These are phyloP conservation scores for Odontamblyopus rebecca DNA, from an alignment of 2,797 vertebrate species.

Conservation along the genomic window DNA sequence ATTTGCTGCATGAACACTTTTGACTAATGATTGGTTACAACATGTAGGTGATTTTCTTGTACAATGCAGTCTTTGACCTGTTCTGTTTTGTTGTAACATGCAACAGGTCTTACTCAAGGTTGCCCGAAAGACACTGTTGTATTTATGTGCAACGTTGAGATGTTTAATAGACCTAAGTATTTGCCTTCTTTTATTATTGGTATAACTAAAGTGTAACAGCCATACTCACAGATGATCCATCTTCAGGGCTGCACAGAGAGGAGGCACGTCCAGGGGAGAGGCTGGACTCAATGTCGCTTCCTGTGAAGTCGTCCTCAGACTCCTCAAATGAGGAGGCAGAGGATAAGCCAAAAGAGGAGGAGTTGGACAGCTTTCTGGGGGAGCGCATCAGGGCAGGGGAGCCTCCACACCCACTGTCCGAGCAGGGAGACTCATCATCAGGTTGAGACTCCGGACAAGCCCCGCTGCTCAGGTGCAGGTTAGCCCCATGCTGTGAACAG, in stretches of 20 bases:
- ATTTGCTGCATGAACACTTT: background rate
- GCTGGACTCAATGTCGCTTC: conserved; percentile 80
- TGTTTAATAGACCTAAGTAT: background rate
- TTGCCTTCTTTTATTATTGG: background rate
- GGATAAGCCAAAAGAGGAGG: conserved; percentile 83
- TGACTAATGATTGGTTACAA: conserved; percentile 7
- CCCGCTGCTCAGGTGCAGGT: conserved; percentile 33
- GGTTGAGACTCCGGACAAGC: conserved; percentile 60
- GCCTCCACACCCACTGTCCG: conserved; percentile 84
- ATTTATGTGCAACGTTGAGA: background rate
- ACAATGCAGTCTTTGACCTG: background rate
- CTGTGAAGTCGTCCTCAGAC: conserved; percentile 86
- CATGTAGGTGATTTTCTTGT: background rate
- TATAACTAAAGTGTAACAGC: background rate
- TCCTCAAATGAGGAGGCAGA: conserved; percentile 91
- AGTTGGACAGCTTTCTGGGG: conserved; percentile 82
- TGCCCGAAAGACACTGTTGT: background rate
- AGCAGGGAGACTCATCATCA: conserved; percentile 80
- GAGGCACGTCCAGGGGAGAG: conserved; percentile 59
- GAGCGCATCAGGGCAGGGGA: conserved; percentile 78
- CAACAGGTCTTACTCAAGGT: background rate
- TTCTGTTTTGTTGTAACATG: background rate
- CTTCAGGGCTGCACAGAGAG: conserved; percentile 73
- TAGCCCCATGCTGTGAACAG: conserved; percentile 31
- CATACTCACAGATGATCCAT: conserved; percentile 80